phyloP scores from a whole-genome alignment of 2,113 vertebrate species.

The Brachypodius melanocephalos region DNA sequence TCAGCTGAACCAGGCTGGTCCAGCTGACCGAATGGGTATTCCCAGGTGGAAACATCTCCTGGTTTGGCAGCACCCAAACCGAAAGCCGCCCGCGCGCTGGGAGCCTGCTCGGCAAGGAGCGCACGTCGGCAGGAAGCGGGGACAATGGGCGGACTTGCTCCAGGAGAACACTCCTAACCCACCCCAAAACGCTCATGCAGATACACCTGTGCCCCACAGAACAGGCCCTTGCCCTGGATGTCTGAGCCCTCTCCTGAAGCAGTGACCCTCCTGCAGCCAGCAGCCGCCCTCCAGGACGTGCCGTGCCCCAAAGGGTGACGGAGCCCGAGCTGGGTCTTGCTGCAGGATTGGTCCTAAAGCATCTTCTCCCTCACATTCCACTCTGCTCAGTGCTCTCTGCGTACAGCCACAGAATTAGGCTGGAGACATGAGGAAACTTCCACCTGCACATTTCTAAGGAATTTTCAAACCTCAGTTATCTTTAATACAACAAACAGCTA shows the following conservation, averaged over 20 bases:
- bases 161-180: background rate
- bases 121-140: background rate
- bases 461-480: background rate
- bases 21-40: background rate
- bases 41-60: background rate
- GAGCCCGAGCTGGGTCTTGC: rapidly evolving
- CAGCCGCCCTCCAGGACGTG: rapidly evolving
- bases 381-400: background rate
- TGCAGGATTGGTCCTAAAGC: rapidly evolving
- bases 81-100: rapidly evolving
- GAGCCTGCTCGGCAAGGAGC: rapidly evolving
- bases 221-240: rapidly evolving
- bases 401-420: background rate
- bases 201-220: background rate
- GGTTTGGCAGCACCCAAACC: background rate
- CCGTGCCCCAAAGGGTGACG: rapidly evolving
- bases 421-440: background rate
- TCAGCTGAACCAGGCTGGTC: background rate
- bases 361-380: background rate
- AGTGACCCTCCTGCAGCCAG: background rate
- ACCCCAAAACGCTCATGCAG: background rate
- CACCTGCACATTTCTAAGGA: background rate
- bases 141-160: conserved; percentile 20
- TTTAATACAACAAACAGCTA: background rate
- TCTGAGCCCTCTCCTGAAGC: rapidly evolving